Conservation (phyloP, 2,888 invertebrate genomes). For the Balanococcus diminutus region DNA sequence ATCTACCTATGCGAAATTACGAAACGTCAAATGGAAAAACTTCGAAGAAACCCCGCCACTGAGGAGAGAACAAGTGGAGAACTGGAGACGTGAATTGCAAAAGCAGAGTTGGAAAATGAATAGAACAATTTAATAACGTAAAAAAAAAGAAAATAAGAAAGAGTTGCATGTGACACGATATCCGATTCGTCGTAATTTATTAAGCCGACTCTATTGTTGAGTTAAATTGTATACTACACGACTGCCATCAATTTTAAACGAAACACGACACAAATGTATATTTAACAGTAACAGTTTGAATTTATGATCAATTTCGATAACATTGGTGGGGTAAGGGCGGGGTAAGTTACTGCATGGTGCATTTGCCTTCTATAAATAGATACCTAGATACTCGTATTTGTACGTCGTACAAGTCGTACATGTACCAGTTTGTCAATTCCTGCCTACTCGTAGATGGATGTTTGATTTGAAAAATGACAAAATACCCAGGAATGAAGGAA, state of each 20-base stretch:
- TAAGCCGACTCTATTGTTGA: background rate
- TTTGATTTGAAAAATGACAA: no score
- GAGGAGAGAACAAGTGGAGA: no score
- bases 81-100: background rate
- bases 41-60: no score
- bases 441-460: no score
- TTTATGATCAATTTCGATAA: background rate
- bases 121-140: slow-evolving; percentile 24
- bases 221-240: background rate
- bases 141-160: background rate
- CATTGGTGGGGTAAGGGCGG: background rate
- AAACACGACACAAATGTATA: slow-evolving; percentile 10
- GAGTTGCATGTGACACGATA: slow-evolving; percentile 35
- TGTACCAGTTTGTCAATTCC: no score
- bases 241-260: slow-evolving; percentile 24
- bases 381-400: no score
- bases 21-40: no score
- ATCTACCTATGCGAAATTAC: no score
- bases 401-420: no score
- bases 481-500: no score
- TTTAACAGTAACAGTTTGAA: slow-evolving; percentile 14
- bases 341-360: background rate
- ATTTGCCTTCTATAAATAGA: background rate
- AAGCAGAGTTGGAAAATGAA: background rate
- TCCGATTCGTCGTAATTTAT: slow-evolving; percentile 32